Base-by-base conservation (phyloP, 2,888 invertebrate species). In the Lamellibrachia columna region DNA sequence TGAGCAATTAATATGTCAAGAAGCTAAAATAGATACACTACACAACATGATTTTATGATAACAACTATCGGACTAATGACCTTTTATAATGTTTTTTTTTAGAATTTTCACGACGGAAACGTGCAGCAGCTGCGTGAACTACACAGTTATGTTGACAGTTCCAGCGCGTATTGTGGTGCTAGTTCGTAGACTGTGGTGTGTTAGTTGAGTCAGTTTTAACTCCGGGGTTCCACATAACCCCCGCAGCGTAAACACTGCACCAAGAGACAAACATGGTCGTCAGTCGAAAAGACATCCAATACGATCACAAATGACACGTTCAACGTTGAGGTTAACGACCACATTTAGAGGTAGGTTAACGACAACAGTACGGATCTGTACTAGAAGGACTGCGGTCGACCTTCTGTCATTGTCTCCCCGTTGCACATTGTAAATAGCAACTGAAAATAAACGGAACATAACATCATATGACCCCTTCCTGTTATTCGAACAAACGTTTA, bases 351-450 rank as follows among this genome's bases (percentile, higher is more conserved):
- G 15, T 75, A 6, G 75, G 75, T 22, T 75, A n/a, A 22, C 75
- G 75, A 75, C 75, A 75, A 75, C 75, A 75, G 75, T 75, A 22
- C 75, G 75, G 1, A 15, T 22, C 15, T 75, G 75, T 75, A n/a
- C 22, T 22, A 3, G 75, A 3, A 22, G 75, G 22, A 75, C 75
- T 22, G 15, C 75, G 75, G 22, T 22, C 75, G 75, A 75, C n/a
- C 75, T 6, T 22, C 75, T 75, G 55, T 9, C 55, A 9, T 55
- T 55, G 75, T 75, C 22, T 22, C 22, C n/a, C 75, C 15, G n/a
- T 75, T 75, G 75, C 22, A 75, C 75, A 75, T 75, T 75, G 22
- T 75, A 75, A 75, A 75, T 75, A 75, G 75, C 75, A 75, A 75
- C 75, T 75, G 75, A 75, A 11, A 75, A 75, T 75, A 75, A 75